Conservation (phyloP, 2,888 invertebrate species). For the Acleris holmiana region DNA sequence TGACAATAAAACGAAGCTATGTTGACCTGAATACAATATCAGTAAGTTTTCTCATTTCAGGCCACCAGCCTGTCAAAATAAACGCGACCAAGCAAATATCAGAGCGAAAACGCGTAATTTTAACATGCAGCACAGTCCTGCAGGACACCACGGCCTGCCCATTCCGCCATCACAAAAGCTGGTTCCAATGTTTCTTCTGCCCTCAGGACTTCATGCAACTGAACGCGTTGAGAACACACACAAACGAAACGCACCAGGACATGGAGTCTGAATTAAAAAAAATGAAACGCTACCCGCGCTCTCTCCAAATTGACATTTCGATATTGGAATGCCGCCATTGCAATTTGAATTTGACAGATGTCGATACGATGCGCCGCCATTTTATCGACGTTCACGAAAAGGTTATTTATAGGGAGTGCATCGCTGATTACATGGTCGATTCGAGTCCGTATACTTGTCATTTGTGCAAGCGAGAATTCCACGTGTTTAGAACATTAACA, state of each 20-base stretch:
- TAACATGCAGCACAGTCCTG: conserved; percentile 64
- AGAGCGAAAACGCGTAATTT: conserved; percentile 62
- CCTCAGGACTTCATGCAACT: conserved; percentile 68
- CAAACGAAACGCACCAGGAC: conserved; percentile 52
- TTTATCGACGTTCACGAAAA: conserved; percentile 60
- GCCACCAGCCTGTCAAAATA: conserved; percentile 36
- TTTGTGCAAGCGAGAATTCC: conserved; percentile 64
- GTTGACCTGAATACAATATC: background rate
- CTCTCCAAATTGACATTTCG: conserved; percentile 72
- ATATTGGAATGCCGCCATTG: conserved; percentile 67
- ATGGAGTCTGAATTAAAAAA: conserved; percentile 62
- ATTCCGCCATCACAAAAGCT: conserved; percentile 72
- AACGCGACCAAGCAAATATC: conserved; percentile 59
- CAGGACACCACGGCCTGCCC: conserved; percentile 71
- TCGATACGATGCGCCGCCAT: conserved; percentile 62
- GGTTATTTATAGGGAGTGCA: conserved; percentile 68
- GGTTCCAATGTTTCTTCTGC: conserved; percentile 78
- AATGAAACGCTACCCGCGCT: conserved; percentile 70
- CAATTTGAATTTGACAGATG: conserved; percentile 58
- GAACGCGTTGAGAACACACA: conserved; percentile 59
- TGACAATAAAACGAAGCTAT: too few relatives aligned
- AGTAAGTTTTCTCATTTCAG: conserved; percentile 48
- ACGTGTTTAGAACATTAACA: conserved; percentile 70
- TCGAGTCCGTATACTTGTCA: conserved; percentile 67
- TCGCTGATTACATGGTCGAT: conserved; percentile 72